A percentile compares a stretch with the other conserved stretches of the same genome.
Conservation (phyloP, 2,888 invertebrate species). For the Microplitis manilae region DNA sequence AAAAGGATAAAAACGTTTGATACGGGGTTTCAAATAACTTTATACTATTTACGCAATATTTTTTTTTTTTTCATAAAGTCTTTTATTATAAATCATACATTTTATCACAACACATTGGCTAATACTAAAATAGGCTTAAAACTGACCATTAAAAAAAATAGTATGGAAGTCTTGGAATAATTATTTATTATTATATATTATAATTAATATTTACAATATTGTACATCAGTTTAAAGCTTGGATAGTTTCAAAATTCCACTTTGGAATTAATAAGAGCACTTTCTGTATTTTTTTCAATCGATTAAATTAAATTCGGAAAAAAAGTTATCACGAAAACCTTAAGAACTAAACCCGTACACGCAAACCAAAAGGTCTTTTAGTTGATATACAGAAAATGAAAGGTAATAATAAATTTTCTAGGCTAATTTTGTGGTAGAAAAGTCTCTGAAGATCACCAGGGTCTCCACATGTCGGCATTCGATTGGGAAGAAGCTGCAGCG, state of each 20-base stretch:
- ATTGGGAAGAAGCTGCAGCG: constrained; percentile 57
- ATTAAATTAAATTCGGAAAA: too few relatives aligned
- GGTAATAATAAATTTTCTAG: too few relatives aligned
- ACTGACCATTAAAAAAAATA: constrained; percentile 51
- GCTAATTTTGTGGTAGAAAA: background rate
- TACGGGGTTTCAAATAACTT: constrained; percentile 15
- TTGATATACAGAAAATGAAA: too few relatives aligned
- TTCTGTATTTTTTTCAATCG: constrained; percentile 3
- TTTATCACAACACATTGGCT: constrained; percentile 65
- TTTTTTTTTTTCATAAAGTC: constrained; percentile 46
- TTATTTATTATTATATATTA: constrained; percentile 34
- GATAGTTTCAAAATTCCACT: background rate
- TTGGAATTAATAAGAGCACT: background rate
- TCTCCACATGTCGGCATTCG: constrained; percentile 75
- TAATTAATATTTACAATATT: constrained; percentile 56
- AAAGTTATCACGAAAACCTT: too few relatives aligned
- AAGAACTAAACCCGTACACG: too few relatives aligned
- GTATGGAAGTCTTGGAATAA: background rate
- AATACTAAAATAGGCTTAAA: constrained; percentile 57
- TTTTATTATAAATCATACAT: constrained; percentile 56
- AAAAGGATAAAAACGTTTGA: constrained; percentile 3
- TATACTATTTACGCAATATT: background rate
- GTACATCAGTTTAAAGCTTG: constrained; percentile 28
- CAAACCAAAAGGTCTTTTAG: too few relatives aligned
- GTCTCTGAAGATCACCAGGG: constrained; percentile 71